Evolutionary conservation across 1,140 invertebrate species (phyloP), one percentile per base, ranked within the genome.

Genomic region (Neodiprion virginianus): DNA sequence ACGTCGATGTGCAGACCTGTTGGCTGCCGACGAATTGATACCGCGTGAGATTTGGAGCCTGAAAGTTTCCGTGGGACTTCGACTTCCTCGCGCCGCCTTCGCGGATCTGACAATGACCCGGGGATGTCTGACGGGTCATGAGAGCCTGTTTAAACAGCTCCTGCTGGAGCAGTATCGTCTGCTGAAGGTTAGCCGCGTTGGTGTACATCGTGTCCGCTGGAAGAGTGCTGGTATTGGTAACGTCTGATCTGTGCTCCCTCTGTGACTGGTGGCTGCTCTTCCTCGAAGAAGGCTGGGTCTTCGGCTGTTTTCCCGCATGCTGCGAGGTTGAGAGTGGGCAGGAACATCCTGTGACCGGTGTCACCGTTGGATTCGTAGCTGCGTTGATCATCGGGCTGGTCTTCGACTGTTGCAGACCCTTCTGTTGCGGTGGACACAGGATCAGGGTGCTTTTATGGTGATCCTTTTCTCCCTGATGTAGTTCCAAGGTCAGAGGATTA

Each of bases 101-200:
- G 73, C 73, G 82, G 23, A 28, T 74, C 69, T 40, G 83, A 5
- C 28, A 40, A 40, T 40, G 28, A 40, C 28, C 28, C 82, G n/a
- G 79, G 82, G 21, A 83, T 75, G 73, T 89, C 84, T 82, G 84
- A 83, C 17, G 82, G 83, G 73, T 83, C 53, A 61, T 89, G 47
- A 90, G 80, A 5, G 91, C 89, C 79, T 92, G 91, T 61, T 91
- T 91, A 78, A 94, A 93, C 11, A 94, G 82, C 82, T 94, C 91
- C 78, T 95, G 93, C 78, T 95, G 93, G 5, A 94, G 86, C 75
- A 92, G 86, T 83, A 94, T 94, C 9, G 93, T 94, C 80, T 94
- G 92, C 77, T 94, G 90, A 14, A 95, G 84, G 82, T 94, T 94
- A 4, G 92, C 93, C 40, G 91, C 90, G 79, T 94, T 94, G 8